These are phyloP conservation scores for Danio rerio DNA, from an alignment of 2,113 vertebrate genomes.

Conservation along the genomic window DNA sequence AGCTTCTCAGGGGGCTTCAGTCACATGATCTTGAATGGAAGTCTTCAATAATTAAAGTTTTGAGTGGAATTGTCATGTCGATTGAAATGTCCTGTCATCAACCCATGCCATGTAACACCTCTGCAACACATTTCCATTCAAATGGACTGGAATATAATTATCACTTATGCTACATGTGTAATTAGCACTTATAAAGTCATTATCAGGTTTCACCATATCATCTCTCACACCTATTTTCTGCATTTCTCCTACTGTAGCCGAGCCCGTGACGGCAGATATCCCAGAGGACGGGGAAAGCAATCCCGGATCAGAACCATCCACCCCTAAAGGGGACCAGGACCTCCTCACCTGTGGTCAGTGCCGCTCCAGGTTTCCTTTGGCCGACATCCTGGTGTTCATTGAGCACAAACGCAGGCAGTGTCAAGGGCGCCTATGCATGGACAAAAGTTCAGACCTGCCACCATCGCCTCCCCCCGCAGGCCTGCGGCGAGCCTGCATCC, in stretches of 20 bases:
- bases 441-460: slow-evolving; percentile 95
- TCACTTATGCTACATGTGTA: slow-evolving; percentile 24
- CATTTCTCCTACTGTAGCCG: slow-evolving; percentile 76
- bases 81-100: too few relatives aligned
- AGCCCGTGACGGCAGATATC: slow-evolving; percentile 93
- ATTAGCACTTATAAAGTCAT: slow-evolving; percentile 20
- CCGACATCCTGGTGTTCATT: slow-evolving; percentile 98
- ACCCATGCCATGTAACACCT: not conserved
- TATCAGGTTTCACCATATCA: slow-evolving; percentile 3
- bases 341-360: slow-evolving; percentile 98
- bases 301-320: slow-evolving; percentile 82
- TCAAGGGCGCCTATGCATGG: slow-evolving; percentile 90
- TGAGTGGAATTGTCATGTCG: too few relatives aligned
- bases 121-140: not conserved
- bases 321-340: slow-evolving; percentile 95
- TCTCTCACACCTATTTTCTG: slow-evolving; percentile 32
- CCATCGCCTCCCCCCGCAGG: slow-evolving; percentile 86
- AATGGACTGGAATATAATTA: not conserved
- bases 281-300: slow-evolving; percentile 89
- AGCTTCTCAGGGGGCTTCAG: too few relatives aligned
- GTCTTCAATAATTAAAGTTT: too few relatives aligned
- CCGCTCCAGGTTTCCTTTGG: slow-evolving; percentile 98
- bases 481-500: slow-evolving; percentile 87
- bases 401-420: slow-evolving; percentile 99
- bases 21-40: too few relatives aligned